Base-by-base conservation (phyloP, 2,888 invertebrate species). In the Koerneria pararmatus region DNA sequence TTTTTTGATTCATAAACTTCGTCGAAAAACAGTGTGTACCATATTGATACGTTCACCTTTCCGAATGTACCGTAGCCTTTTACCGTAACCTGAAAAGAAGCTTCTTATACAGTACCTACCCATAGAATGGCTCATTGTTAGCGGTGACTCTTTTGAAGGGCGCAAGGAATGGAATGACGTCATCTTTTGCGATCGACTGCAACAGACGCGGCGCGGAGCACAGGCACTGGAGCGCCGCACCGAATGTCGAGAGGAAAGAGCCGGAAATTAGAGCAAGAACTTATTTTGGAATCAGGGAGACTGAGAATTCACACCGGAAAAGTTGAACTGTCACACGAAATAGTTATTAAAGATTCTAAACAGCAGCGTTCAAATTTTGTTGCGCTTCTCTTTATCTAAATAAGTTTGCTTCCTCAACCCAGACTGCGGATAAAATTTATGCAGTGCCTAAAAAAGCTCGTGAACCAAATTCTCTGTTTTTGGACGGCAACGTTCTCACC, bases 151-250 rank as follows among this genome's bases (percentile, higher is more conserved):
- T 90, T 37, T 93, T 90, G 84, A 99, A 97, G 1, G 93, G 81
- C 6, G 74, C 66, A 4, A 82, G 71, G 29, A 80, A 65, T 2
- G 82, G 82, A 64, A 82, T 82, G 2, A 93, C 76, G 76, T 92
- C 91, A 85, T 99, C 98, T 84, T 91, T 92, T 37, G 95, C 95
- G 73, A 98, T 98, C 11, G 95, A 95, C 86, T 97, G 95, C n/a
- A 88, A 83, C 27, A 88, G 79, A 11, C 88, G 82, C 1, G 87
- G 87, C 24, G 88, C 88, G 2, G 76, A 76, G 69, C 76, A 76
- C 19, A 76, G 67, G 63, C 73, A 75, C 59, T 74, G 74, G 22
- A 99, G 88, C 1, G 97, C 98, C 76, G 98, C 98, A 60, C 98
- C 98, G 66, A 98, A 88, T 1, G 98, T 98, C 2, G 97, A 97